Evolutionary conservation across 1,140 invertebrate genomes (phyloP).

Genomic region (Copidosoma floridanum): DNA sequence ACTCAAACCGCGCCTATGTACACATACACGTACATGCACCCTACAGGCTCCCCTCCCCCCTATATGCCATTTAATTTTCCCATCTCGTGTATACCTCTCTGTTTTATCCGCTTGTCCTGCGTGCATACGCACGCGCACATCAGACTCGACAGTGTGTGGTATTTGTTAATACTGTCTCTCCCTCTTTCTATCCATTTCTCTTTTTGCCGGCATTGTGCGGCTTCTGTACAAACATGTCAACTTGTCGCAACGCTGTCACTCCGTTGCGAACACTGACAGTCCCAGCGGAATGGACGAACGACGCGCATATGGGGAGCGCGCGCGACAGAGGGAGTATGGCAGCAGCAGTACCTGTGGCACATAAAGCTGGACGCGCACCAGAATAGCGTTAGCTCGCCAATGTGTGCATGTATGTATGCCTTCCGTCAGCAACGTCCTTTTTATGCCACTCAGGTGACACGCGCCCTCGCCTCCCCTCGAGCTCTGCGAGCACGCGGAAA

Average conservation of each 20-base stretch:
- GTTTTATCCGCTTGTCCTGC: background rate
- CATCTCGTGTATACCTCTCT: too few relatives aligned
- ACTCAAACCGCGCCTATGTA: too few relatives aligned
- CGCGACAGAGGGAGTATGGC: background rate
- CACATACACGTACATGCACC: too few relatives aligned
- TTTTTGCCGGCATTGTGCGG: constrained; percentile 23
- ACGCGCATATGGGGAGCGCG: constrained; percentile 12
- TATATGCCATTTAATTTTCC: too few relatives aligned
- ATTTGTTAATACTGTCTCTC: background rate
- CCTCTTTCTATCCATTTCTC: background rate
- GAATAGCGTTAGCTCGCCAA: too few relatives aligned
- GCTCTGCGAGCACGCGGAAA: constrained; percentile 25
- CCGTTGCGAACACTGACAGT: too few relatives aligned
- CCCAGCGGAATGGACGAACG: constrained; percentile 21
- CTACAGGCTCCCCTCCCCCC: too few relatives aligned
- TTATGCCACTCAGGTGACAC: constrained; percentile 43
- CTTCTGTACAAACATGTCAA: constrained; percentile 51
- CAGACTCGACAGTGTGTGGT: too few relatives aligned
- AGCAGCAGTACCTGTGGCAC: too few relatives aligned
- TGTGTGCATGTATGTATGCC: constrained; percentile 27
- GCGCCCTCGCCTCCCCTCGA: background rate
- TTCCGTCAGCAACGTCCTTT: constrained; percentile 45
- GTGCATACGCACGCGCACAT: too few relatives aligned
- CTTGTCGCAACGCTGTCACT: constrained; percentile 47
- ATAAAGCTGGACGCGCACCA: too few relatives aligned